Evolutionary conservation across 2,797 vertebrate species (phyloP), one percentile per base, ranked within the genome.

Genomic region (Sibirionetta formosa): DNA sequence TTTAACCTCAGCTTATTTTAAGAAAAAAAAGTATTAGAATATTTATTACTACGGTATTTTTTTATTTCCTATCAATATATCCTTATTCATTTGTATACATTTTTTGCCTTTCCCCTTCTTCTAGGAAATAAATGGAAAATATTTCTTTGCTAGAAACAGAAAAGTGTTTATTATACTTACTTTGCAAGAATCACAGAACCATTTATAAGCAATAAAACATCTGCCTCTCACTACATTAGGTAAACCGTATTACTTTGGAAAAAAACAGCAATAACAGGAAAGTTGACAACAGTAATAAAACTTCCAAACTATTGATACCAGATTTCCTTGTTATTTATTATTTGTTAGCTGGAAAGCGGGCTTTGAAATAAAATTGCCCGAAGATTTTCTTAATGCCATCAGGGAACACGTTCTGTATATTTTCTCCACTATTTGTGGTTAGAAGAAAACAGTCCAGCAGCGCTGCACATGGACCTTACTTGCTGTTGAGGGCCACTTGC

Each of bases 211-310:
- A 86, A 79, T 82, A 95, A 93, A 82, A 51, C 88, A 90, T 95
- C 93, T 95, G 80, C 68, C 83, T 91, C 66, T 93, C 63, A 82
- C 82, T 75, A 36, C 66, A 71, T 86, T 90, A 91, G 44, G 54
- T 95, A 88, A 95, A 93, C 2, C 0, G 18, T 50, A 77, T 61
- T 64, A 80, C 83, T 90, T 31, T 14, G 46, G 63, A 9, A 91
- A 92, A 90, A 72, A 36, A 0, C 48, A 90, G 10, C n/a, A 93
- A 90, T 80, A 91, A 86, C 31, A 27, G 73, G 80, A 95, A 93
- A 82, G 31, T 68, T 94, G 95, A 93, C 90, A 94, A 88, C 38
- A 85, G 81, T 36, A 85, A 94, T 95, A 95, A 92, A 94, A 84
- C 57, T 94, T 94, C 35, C 71, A 57, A 94, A 85, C n/a, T 87